These are phyloP conservation scores for Orchesella cincta DNA, from an alignment of 1,140 invertebrate species.

Conservation along the genomic window DNA sequence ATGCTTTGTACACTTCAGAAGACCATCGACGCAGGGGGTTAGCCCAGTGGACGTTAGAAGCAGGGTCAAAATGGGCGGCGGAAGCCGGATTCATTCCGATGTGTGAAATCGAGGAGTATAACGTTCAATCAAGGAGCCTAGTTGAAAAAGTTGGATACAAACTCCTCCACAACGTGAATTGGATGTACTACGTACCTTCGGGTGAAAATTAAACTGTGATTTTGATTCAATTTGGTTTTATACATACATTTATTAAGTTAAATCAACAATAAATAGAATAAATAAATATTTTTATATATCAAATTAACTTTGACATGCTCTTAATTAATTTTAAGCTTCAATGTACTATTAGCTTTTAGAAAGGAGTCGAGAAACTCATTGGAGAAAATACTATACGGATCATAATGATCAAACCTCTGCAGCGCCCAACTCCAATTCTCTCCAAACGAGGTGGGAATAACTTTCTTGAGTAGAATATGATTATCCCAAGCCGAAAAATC, in stretches of 20 bases:
- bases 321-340: neutral
- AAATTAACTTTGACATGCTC: neutral
- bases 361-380: slow-evolving; percentile 10
- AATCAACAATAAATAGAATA: neutral
- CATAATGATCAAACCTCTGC: slow-evolving; percentile 19
- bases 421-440: slow-evolving; percentile 23
- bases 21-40: neutral
- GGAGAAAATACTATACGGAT: slow-evolving; percentile 13
- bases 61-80: neutral
- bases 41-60: neutral
- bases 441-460: slow-evolving; percentile 20
- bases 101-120: slow-evolving; percentile 3
- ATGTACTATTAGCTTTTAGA: neutral
- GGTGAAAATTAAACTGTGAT: neutral
- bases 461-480: neutral
- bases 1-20: neutral
- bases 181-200: neutral
- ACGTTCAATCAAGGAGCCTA: neutral
- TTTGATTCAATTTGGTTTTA: neutral
- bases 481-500: slow-evolving; percentile 23
- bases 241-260: neutral
- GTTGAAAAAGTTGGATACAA: neutral
- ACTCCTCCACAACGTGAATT: neutral
- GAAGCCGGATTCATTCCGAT: neutral
- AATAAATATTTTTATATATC: neutral